These are phyloP conservation scores for Spodoptera littoralis DNA, from an alignment of 2,888 invertebrate species.

Conservation along the genomic window DNA sequence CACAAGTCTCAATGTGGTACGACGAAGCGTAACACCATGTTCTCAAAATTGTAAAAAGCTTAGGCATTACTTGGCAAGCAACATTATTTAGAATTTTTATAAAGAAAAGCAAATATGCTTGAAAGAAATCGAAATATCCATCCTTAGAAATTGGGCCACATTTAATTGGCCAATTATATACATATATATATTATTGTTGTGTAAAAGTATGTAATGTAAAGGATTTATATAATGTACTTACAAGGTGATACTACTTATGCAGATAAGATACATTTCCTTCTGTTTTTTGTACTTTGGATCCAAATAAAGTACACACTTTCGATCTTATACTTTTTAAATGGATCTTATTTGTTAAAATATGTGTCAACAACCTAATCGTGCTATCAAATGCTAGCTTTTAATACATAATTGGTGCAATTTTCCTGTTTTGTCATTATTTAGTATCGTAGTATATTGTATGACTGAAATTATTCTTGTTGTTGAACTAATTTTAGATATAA, in stretches of 20 bases:
- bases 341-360: conserved; percentile 26
- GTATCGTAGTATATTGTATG: conserved; percentile 41
- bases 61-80: conserved; percentile 15
- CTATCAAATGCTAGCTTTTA: conserved; percentile 28
- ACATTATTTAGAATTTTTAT: neutral
- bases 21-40: conserved; percentile 15
- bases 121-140: conserved; percentile 8
- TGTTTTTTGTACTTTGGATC: conserved; percentile 17
- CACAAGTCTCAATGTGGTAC: conserved; percentile 28
- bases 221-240: conserved; percentile 37
- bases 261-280: conserved; percentile 29
- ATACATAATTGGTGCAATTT: conserved; percentile 43
- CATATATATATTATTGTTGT: conserved; percentile 21
- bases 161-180: conserved; percentile 30
- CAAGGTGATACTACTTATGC: conserved; percentile 26
- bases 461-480: conserved; percentile 45
- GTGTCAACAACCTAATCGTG: conserved; percentile 34
- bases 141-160: conserved; percentile 20
- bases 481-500: conserved; percentile 24
- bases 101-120: neutral
- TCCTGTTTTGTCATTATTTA: conserved; percentile 46
- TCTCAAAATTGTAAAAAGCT: conserved; percentile 25
- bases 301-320: conserved; percentile 10
- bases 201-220: conserved; percentile 12
- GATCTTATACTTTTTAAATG: conserved; percentile 5